Base-by-base conservation (phyloP, 64 coral and sea anemone genomes). In the Dendronephthya gigantea region DNA sequence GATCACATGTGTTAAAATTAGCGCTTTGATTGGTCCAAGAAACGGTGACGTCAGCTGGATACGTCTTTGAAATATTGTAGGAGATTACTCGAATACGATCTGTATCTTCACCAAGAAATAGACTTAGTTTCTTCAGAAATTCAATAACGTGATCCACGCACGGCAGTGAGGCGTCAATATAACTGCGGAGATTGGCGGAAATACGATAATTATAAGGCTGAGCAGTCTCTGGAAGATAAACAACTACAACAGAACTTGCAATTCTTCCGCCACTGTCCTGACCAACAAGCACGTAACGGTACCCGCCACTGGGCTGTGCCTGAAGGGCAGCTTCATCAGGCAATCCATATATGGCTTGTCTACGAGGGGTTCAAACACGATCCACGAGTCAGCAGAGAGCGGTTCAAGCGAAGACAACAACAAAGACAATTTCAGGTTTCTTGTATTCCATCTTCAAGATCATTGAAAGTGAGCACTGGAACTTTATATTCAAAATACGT, bases 401-500 rank as follows among this genome's bases (percentile, higher is more conserved):
- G 31, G n/a, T 39, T 84, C 68, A 10, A 83, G 84, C 65, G 58
- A 33, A 0, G 32, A 37, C 34, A 52, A 41, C n/a, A 40, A 55
- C 41, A 89, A 83, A 25, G 39, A 68, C 16, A 89, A 59, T 4
- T 35, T 2, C 45, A 89, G 83, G 29, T 40, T 84, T 31, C 55
- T 52, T 50, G 88, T 89, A 38, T 35, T 39, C 88, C 88, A 84
- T 89, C 88, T 89, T 89, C 88, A 27, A 38, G 68, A 32, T 89
- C 88, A 37, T 48, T 33, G 48, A 89, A 89, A 10, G 88, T 89
- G 47, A 48, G 37, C 17, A 45, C 69, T 12, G 88, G 88, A 40
- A 89, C 84, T 37, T 15, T 33, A 32, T 84, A 89, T 48, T 48
- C 65, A 45, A 89, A 84, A 62, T 89, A 49, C 6, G 58, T n/a